A percentile compares a stretch with the other conserved stretches of the same genome.
phyloP scores from a whole-genome alignment of 2,113 vertebrate genomes.

The cat (Felis catus) region F.catus_Fca126_mat1.0 CM031423.1:38441001-38441500 shows the following conservation, averaged over 20 bases:
- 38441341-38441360: neutral
- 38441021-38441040: too few relatives aligned
- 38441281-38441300: too few relatives aligned
- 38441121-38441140: too few relatives aligned
- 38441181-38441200: neutral
- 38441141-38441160: too few relatives aligned
- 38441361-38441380: neutral
- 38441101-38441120: too few relatives aligned
- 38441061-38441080: too few relatives aligned
- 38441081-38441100: too few relatives aligned
- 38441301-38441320: fast-evolving
- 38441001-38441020: too few relatives aligned
- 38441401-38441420: neutral
- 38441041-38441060: too few relatives aligned
- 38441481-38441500: neutral
- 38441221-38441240: too few relatives aligned
- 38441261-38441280: too few relatives aligned
- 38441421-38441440: neutral
- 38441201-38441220: too few relatives aligned
- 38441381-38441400: neutral
- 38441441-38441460: neutral
- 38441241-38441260: fast-evolving
- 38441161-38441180: neutral
- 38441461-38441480: fast-evolving
- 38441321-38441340: neutral